Percentiles rank a stretch among this genome's conserved stretches.
Conservation (phyloP, 2,113 vertebrate species). For the Jacana jacana region DNA sequence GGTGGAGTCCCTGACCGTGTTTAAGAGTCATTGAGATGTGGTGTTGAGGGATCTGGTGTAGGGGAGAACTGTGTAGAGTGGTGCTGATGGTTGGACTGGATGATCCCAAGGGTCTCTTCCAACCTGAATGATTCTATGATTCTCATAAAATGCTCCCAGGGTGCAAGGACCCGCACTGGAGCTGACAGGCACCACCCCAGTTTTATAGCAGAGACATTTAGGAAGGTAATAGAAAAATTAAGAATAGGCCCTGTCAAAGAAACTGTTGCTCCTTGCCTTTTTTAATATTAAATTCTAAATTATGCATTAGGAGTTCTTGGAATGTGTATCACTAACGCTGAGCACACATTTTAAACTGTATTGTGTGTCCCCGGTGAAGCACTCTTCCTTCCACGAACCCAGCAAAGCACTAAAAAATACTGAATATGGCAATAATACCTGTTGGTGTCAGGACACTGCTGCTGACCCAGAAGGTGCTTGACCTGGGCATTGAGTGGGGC, state of each 20-base stretch:
- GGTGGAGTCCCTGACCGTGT: too few species aligned
- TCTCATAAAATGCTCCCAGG: background rate
- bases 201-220: too few species aligned
- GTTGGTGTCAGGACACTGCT: too few species aligned
- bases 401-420: too few species aligned
- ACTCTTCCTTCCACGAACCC: background rate
- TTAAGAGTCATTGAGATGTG: too few species aligned
- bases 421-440: too few species aligned
- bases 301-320: background rate
- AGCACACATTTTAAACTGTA: accelerated
- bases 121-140: too few species aligned
- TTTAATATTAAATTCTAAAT: background rate
- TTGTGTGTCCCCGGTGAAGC: background rate
- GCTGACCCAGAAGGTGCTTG: background rate
- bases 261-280: background rate
- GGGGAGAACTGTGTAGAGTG: too few species aligned
- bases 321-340: background rate
- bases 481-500: background rate
- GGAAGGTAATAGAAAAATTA: background rate
- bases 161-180: background rate
- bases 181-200: accelerated
- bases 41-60: background rate
- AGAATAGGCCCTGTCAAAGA: background rate
- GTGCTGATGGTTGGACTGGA: too few species aligned
- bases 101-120: too few species aligned